Evolutionary conservation across 2,113 vertebrate genomes (phyloP).

Genomic region (Leucoraja erinaceus): DNA sequence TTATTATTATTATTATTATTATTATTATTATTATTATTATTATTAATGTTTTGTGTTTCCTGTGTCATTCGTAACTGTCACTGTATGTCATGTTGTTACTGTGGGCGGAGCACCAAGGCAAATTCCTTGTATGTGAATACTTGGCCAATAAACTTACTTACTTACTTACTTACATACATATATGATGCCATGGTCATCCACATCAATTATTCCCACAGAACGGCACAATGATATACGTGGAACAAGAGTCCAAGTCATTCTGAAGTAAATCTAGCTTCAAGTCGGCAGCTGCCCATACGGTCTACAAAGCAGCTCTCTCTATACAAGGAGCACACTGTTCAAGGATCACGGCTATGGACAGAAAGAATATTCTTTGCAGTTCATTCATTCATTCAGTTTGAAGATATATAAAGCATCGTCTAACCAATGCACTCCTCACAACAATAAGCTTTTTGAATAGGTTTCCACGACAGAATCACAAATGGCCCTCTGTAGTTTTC

Average conservation of each 20-base stretch:
- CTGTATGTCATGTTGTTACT: too few relatives aligned
- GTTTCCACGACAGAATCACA: neutral
- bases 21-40: too few relatives aligned
- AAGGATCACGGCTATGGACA: neutral
- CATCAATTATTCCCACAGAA: neutral
- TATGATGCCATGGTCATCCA: neutral
- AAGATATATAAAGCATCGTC: neutral
- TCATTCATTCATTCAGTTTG: neutral
- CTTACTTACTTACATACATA: too few relatives aligned
- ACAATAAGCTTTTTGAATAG: constrained; percentile 27
- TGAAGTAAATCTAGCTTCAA: neutral
- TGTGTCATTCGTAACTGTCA: too few relatives aligned
- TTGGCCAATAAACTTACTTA: too few relatives aligned
- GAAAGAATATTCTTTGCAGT: neutral
- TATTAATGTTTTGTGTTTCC: too few relatives aligned
- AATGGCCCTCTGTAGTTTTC: neutral
- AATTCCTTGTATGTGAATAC: too few relatives aligned
- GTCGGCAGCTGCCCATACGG: neutral
- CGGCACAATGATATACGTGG: neutral
- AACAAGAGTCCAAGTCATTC: neutral
- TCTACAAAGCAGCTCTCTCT: neutral
- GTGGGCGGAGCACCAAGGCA: too few relatives aligned
- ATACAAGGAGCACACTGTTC: neutral
- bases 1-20: too few relatives aligned
- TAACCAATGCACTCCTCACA: neutral